Percentiles rank a stretch among this genome's conserved stretches.
These are phyloP conservation scores for Glaucomys volans DNA, from an alignment of 2,113 vertebrate genomes.

Conservation along the genomic window DNA sequence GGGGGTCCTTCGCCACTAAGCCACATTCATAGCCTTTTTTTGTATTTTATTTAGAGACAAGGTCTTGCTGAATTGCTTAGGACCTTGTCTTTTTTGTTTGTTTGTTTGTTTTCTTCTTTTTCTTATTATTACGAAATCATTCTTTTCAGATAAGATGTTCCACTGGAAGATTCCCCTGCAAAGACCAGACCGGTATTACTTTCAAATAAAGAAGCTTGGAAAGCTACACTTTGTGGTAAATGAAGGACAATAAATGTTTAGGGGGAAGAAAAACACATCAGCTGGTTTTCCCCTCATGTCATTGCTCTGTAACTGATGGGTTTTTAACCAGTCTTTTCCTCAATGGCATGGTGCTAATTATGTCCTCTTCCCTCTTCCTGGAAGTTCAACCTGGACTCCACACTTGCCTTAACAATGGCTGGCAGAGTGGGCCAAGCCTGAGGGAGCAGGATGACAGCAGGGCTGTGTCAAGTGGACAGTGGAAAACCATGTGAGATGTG, in stretches of 20 bases:
- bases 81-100: background rate
- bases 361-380: background rate
- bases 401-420: background rate
- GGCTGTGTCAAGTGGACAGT: background rate
- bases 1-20: too few relatives aligned
- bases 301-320: constrained; percentile 23
- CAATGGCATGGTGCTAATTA: constrained; percentile 49
- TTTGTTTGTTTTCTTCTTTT: background rate
- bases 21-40: too few relatives aligned
- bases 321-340: constrained; percentile 30
- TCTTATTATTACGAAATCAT: background rate
- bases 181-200: background rate
- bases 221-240: background rate
- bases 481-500: background rate
- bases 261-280: background rate
- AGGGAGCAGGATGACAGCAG: background rate
- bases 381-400: background rate
- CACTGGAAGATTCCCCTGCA: background rate
- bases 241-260: constrained; percentile 10
- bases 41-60: too few relatives aligned
- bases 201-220: background rate
- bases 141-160: background rate
- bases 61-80: too few relatives aligned
- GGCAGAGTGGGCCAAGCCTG: background rate
- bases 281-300: background rate